A percentile compares a stretch with the other conserved stretches of the same genome.
phyloP scores from a whole-genome alignment of 2,888 invertebrate genomes.

The Euplexia lucipara region DNA sequence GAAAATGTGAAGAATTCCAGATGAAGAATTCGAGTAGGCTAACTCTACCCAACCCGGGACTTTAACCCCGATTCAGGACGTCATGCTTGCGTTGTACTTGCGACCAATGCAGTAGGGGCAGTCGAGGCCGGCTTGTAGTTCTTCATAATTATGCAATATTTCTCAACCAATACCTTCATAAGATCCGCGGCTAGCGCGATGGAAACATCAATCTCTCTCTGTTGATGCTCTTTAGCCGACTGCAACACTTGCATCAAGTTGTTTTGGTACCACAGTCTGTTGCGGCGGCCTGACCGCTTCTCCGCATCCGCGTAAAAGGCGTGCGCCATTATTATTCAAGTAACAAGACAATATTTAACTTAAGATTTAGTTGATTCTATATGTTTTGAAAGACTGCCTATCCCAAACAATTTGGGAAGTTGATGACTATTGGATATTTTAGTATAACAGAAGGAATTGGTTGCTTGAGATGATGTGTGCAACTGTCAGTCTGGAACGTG shows the following conservation, averaged over 20 bases:
- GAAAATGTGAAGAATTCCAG: no score
- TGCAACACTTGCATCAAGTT: slow-evolving; percentile 77
- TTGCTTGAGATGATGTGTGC: slow-evolving; percentile 32
- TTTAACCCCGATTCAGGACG: no score
- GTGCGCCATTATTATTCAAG: slow-evolving; percentile 65
- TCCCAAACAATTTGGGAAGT: no score
- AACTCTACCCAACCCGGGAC: no score
- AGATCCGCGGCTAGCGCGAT: slow-evolving; percentile 78
- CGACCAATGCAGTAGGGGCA: no score
- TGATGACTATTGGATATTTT: background rate
- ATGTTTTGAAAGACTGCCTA: background rate
- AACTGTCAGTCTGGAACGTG: slow-evolving; percentile 18
- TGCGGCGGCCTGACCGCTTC: slow-evolving; percentile 69
- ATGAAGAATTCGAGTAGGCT: no score
- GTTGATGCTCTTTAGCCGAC: slow-evolving; percentile 79
- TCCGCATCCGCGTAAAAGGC: slow-evolving; percentile 76
- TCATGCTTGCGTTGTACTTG: no score
- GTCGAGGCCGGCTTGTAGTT: no score
- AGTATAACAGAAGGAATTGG: slow-evolving; percentile 12
- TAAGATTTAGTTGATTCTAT: slow-evolving; percentile 18
- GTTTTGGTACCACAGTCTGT: slow-evolving; percentile 78
- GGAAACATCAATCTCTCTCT: slow-evolving; percentile 78
- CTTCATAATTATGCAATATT: no score
- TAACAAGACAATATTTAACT: slow-evolving; percentile 2
- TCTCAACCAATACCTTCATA: slow-evolving; percentile 71